phyloP scores from a whole-genome alignment of 1,140 invertebrate species.

The Forficula auricularia region DNA sequence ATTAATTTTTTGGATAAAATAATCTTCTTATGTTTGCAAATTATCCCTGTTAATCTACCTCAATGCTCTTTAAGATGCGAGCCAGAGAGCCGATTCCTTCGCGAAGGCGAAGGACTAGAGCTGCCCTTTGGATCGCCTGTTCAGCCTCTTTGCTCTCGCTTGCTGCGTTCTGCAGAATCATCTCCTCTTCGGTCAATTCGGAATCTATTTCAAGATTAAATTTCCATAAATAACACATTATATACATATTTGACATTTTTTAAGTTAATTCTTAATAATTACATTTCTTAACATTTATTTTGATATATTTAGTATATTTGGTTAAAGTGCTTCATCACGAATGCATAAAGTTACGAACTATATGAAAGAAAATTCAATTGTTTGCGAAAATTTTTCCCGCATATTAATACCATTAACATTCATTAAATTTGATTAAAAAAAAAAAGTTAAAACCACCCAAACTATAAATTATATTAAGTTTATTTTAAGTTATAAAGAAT shows the following conservation, averaged over 20 bases:
- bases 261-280: background rate
- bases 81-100: conserved; percentile 73
- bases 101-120: conserved; percentile 61
- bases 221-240: conserved; percentile 2
- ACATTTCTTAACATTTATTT: background rate
- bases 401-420: too few species aligned
- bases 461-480: too few species aligned
- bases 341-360: too few species aligned
- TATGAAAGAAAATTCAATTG: too few species aligned
- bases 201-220: conserved; percentile 41
- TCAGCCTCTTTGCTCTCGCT: conserved; percentile 54
- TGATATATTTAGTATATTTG: background rate
- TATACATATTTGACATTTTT: background rate
- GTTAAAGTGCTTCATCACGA: too few species aligned
- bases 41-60: conserved; percentile 40
- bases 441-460: too few species aligned
- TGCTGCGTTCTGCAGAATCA: conserved; percentile 61
- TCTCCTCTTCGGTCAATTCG: conserved; percentile 74
- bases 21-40: too few species aligned
- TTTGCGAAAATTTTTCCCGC: too few species aligned
- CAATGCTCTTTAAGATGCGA: conserved; percentile 74
- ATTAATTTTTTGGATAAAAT: background rate
- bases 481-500: too few species aligned
- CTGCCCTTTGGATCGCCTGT: conserved; percentile 50
- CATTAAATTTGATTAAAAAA: too few species aligned